phyloP scores from a whole-genome alignment of 92 coral and sea anemone species.

The Epizoanthus scotinus region DNA sequence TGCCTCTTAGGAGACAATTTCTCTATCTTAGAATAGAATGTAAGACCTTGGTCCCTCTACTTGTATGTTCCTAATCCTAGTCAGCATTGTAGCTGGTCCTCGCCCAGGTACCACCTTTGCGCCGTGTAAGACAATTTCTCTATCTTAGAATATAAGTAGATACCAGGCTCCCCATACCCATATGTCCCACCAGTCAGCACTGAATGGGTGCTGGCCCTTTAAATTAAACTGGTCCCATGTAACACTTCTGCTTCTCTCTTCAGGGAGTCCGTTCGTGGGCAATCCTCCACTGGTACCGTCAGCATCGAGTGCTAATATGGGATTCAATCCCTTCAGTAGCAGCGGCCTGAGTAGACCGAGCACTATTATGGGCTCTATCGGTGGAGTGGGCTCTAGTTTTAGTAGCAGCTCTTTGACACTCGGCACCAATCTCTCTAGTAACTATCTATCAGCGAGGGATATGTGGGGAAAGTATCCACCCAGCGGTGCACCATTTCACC shows the following conservation, averaged over 20 bases:
- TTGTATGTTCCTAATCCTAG: too few species aligned
- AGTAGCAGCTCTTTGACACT: conserved; percentile 46
- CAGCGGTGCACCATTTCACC: conserved; percentile 53
- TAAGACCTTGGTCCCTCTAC: too few species aligned
- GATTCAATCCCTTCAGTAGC: conserved; percentile 48
- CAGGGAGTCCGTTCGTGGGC: conserved; percentile 44
- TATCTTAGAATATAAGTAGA: too few species aligned
- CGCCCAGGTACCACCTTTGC: conserved; percentile 41
- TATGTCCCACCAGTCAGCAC: too few species aligned
- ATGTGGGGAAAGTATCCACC: conserved; percentile 72
- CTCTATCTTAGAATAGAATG: too few species aligned
- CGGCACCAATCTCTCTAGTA: conserved; percentile 61
- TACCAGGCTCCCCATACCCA: too few species aligned
- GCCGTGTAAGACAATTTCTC: background rate
- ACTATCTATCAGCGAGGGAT: conserved; percentile 49
- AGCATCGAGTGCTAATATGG: conserved; percentile 60
- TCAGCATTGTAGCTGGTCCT: conserved; percentile 48
- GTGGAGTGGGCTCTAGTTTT: conserved; percentile 63
- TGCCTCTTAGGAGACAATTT: background rate
- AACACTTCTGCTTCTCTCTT: background rate
- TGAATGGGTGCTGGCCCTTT: too few species aligned
- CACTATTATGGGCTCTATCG: conserved; percentile 58
- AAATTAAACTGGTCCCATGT: background rate
- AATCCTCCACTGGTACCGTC: conserved; percentile 56
- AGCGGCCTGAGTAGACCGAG: conserved; percentile 59